Evolutionary conservation across 1,140 invertebrate genomes (phyloP).

Genomic region (Hyposmocoma kahamanoa): DNA sequence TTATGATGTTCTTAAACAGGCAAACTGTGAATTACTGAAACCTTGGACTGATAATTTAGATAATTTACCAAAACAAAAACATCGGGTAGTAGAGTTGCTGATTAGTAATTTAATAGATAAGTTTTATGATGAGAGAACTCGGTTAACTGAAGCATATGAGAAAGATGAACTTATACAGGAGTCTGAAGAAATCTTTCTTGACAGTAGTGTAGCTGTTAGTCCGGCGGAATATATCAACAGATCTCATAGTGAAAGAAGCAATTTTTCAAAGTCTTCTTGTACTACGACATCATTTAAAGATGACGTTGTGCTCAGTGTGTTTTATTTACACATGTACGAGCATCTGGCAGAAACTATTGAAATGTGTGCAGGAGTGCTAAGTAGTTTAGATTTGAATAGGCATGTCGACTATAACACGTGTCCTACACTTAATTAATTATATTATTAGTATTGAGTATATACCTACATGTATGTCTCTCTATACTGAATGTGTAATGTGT

Average conservation of each 20-base stretch:
- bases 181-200: too few species aligned
- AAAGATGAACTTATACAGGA: too few species aligned
- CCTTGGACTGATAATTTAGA: slow-evolving; percentile 54
- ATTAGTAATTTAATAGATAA: slow-evolving; percentile 41
- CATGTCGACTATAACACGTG: slow-evolving; percentile 60
- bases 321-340: slow-evolving; percentile 40
- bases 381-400: slow-evolving; percentile 51
- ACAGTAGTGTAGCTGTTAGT: not conserved
- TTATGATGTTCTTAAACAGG: slow-evolving; percentile 35
- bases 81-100: slow-evolving; percentile 31
- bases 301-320: too few species aligned
- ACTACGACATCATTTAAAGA: too few species aligned
- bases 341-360: slow-evolving; percentile 40
- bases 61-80: slow-evolving; percentile 34
- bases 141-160: too few species aligned
- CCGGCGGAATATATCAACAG: too few species aligned
- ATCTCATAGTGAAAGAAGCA: not conserved
- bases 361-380: slow-evolving; percentile 40
- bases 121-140: slow-evolving; percentile 33
- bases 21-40: slow-evolving; percentile 40
- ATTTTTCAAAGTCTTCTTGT: slow-evolving; percentile 6
- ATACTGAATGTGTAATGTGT: too few species aligned
- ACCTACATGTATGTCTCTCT: too few species aligned
- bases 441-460: too few species aligned
- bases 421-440: too few species aligned